These are phyloP conservation scores for Musca vetustissima DNA, from an alignment of 1,140 invertebrate species.

Conservation along the genomic window DNA sequence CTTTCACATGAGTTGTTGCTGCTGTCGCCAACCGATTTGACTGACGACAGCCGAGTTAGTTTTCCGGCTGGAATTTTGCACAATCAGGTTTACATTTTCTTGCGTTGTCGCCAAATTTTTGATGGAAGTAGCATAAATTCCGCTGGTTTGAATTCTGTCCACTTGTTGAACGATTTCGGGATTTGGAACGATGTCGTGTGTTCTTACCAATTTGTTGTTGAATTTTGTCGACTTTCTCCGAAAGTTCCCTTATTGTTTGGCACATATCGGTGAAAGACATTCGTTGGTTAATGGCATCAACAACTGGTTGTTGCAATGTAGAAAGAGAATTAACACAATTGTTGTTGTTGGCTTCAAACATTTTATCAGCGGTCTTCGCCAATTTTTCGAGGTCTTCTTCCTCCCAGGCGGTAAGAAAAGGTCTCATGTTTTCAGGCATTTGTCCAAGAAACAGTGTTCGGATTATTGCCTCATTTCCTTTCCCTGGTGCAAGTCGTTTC, in stretches of 20 bases:
- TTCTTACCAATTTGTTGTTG: background rate
- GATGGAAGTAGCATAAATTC: background rate
- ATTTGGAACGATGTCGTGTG: too few species aligned
- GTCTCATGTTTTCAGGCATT: slow-evolving; percentile 12
- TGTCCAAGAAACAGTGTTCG: slow-evolving; percentile 13
- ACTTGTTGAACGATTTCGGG: background rate
- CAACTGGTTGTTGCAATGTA: background rate
- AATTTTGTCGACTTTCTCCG: background rate
- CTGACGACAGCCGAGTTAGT: slow-evolving; percentile 4
- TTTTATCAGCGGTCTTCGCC: background rate
- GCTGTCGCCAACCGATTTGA: slow-evolving; percentile 4
- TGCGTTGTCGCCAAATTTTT: background rate
- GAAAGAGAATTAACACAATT: background rate
- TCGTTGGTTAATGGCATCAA: background rate
- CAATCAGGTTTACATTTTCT: background rate
- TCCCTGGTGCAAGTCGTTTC: background rate
- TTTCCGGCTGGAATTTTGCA: background rate
- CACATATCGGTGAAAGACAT: slow-evolving; percentile 16
- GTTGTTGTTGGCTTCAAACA: background rate
- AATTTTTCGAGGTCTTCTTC: slow-evolving; percentile 15
- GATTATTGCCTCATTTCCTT: background rate
- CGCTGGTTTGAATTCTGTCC: background rate
- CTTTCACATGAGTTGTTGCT: background rate
- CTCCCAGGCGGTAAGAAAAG: background rate
- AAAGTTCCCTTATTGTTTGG: too few species aligned